Base-by-base conservation (phyloP, 2,888 invertebrate species). In the Cheilosia soror region DNA sequence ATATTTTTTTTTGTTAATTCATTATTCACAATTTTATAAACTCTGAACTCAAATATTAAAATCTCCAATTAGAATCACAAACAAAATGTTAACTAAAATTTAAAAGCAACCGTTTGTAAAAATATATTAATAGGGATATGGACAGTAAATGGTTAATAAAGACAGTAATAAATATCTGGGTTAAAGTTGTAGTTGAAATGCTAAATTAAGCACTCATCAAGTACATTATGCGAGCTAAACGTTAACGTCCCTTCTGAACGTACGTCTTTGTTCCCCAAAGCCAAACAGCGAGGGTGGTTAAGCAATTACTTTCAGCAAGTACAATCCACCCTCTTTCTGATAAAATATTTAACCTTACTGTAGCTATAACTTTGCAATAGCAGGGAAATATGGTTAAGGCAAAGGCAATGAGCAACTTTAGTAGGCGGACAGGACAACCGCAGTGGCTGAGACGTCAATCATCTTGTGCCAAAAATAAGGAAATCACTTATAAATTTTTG, bases 381-480 rank as follows among this genome's bases (percentile, higher is more conserved):
- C 20, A 6, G 25, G 9, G 13, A 6, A 13, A 15, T 25, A 4
- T 31, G 37, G 11, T 11, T 49, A 20, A 40, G 51, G 27, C 33
- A 40, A 20, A 40, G 51, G 27, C 33, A 40, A 71, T 29, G 42
- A 27, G 29, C 58, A 40, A 29, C 9, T 49, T 58, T n/a, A 49
- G 60, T 58, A 44, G 68, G 53, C 66, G 66, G 29, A 65, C n/a
- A 27, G 66, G 29, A 65, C n/a, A 27, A 55, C 5, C 20, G 1
- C 69, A 69, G 47, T 57, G 29, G 58, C 29, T 5, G 42, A 60
- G 71, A 49, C 60, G 71, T 71, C 71, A 51, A 71, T 71, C 71
- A 51, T 49, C 15, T 51, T 29, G 33, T 20, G 15, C 13, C 44
- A 44, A 44, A 44, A 31, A 29, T 13, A 33, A 33, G 15, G 27